Base-by-base conservation (phyloP, 1,140 invertebrate species). In the Alviniconcha marisindica region DNA sequence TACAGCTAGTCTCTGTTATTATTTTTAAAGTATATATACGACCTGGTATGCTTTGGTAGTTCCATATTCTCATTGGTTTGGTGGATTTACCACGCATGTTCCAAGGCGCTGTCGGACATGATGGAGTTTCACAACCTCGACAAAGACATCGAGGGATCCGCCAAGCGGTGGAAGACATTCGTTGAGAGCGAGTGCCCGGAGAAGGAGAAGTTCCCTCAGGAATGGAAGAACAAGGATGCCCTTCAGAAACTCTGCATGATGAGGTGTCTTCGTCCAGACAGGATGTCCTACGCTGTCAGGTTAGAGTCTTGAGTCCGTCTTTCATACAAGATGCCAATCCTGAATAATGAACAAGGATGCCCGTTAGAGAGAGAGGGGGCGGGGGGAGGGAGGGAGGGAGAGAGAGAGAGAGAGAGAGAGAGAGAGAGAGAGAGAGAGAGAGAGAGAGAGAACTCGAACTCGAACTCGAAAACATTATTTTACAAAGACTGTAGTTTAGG, bases 201-300 rank as follows among this genome's bases (percentile, higher is more conserved):
- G 93, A 96, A 96, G 88, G 98, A 99, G 92, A 99, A 99, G 92
- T 97, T 99, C 92, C 98, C 98, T 2, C 98, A 97, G 85, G 98
- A 99, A 93, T 99, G 98, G 98, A 99, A 99, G 93, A 98, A 97
- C 90, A 99, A 98, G 94, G 96, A 96, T 12, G 95, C 97, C 0
- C 92, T 99, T 3, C 97, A 99, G 92, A 95, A 97, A 89, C 93
- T 99, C 4, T 99, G 98, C 91, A 99, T 99, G 96, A 95, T 99
- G 94, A 94, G 98, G 93, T 97, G 97, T 7, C 92, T 99, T 4
- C 93, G 98, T 87, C 97, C 98, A 1, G 98, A 99, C 92, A 95
- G 98, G 88, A 99, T 99, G 97, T 95, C 96, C 0, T 96, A 97
- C 87, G 97, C 96, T 86, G 94, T 98, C 31, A 93, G 88, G 94